phyloP scores from a whole-genome alignment of 2,113 vertebrate species.

The Thunnus maccoyii region DNA sequence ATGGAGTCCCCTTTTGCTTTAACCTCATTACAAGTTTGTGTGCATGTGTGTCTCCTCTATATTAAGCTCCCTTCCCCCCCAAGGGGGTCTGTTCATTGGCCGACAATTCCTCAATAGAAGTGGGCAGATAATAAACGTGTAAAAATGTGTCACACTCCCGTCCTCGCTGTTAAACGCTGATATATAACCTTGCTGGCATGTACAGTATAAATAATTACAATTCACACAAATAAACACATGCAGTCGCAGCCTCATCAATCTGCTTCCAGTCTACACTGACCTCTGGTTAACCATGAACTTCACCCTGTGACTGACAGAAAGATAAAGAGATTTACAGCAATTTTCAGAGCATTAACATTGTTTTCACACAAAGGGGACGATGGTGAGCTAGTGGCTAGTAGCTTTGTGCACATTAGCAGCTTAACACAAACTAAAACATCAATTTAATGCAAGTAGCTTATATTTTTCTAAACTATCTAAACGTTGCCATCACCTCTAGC shows the following conservation, averaged over 20 bases:
- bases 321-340: too few relatives aligned
- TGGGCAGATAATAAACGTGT: not conserved
- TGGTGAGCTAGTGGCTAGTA: not conserved
- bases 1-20: slow-evolving; percentile 3
- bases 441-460: too few relatives aligned
- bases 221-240: not conserved
- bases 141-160: slow-evolving; percentile 1
- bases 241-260: not conserved
- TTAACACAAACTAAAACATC: too few relatives aligned
- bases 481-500: too few relatives aligned
- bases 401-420: not conserved
- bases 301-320: too few relatives aligned
- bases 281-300: too few relatives aligned
- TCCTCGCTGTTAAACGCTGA: not conserved
- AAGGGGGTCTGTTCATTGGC: slow-evolving; percentile 16
- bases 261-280: not conserved
- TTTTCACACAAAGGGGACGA: not conserved
- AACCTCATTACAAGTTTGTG: slow-evolving; percentile 21
- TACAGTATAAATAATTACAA: not conserved
- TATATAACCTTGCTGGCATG: not conserved
- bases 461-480: too few relatives aligned
- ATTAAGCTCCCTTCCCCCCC: slow-evolving; percentile 15
- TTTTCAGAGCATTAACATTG: not conserved
- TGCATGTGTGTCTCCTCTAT: slow-evolving; percentile 9
- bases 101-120: not conserved